A percentile compares a stretch with the other conserved stretches of the same genome.
Conservation (phyloP, 1,140 invertebrate species). For the Drosophila triauraria region DNA sequence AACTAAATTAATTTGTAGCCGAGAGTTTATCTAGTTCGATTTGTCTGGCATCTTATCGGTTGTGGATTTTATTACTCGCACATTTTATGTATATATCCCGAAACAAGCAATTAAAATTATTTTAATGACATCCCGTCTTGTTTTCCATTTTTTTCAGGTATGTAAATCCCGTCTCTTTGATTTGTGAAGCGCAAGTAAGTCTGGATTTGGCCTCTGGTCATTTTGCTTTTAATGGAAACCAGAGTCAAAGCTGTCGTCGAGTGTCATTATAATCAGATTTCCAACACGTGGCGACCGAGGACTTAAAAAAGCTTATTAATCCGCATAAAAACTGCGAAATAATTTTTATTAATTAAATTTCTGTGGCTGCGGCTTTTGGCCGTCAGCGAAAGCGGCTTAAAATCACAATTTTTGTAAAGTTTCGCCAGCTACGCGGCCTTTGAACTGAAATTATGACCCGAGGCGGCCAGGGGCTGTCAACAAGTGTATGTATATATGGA, state of each 20-base stretch:
- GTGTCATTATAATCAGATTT: slow-evolving; percentile 73
- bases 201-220: slow-evolving; percentile 42
- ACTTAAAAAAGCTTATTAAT: slow-evolving; percentile 46
- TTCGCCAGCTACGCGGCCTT: slow-evolving; percentile 45
- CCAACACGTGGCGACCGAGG: slow-evolving; percentile 50
- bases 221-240: slow-evolving; percentile 35
- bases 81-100: neutral
- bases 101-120: slow-evolving; percentile 8
- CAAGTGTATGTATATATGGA: slow-evolving; percentile 52
- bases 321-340: slow-evolving; percentile 35
- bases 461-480: slow-evolving; percentile 57
- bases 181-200: slow-evolving; percentile 56
- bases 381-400: slow-evolving; percentile 70
- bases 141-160: slow-evolving; percentile 59
- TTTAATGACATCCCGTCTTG: slow-evolving; percentile 11
- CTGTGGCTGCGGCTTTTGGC: neutral
- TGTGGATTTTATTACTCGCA: neutral
- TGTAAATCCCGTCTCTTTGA: slow-evolving; percentile 53
- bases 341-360: slow-evolving; percentile 82
- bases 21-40: neutral
- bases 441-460: slow-evolving; percentile 65
- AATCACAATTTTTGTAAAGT: slow-evolving; percentile 52
- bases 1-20: slow-evolving; percentile 14
- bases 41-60: slow-evolving; percentile 4
- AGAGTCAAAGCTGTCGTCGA: slow-evolving; percentile 46